phyloP scores from a whole-genome alignment of 2,113 vertebrate species.

The Myiopsitta monachus region DNA sequence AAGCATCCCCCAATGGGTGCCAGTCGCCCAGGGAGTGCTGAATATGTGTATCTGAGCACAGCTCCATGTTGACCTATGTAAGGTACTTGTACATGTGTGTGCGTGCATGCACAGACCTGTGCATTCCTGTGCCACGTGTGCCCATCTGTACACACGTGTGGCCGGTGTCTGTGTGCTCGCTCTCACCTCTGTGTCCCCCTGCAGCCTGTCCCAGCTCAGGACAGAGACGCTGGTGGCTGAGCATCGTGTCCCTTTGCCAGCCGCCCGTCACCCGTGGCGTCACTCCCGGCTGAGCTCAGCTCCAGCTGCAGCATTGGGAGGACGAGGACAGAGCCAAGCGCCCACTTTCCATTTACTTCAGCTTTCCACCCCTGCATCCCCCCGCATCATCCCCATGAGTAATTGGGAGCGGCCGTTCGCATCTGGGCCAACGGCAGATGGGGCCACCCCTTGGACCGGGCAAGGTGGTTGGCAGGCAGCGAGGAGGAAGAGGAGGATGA shows the following conservation, averaged over 20 bases:
- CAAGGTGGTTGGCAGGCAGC: not conserved
- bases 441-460: not conserved
- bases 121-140: fast-evolving
- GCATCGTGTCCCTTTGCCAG: not conserved
- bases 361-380: conserved; percentile 11
- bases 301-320: not conserved
- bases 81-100: fast-evolving
- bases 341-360: not conserved
- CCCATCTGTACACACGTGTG: fast-evolving
- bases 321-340: not conserved
- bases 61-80: fast-evolving
- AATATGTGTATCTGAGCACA: fast-evolving
- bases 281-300: not conserved
- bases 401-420: conserved; percentile 15
- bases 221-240: fast-evolving
- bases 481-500: not conserved
- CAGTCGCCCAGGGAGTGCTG: not conserved
- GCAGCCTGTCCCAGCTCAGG: not conserved
- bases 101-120: fast-evolving
- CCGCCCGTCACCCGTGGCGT: not conserved
- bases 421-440: not conserved
- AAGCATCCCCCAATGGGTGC: fast-evolving
- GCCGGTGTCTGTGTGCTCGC: fast-evolving
- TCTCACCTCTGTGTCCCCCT: not conserved
- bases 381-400: conserved; percentile 35